These are phyloP conservation scores for Penaeus japonicus DNA, from an alignment of 1,140 invertebrate genomes.

Conservation along the genomic window DNA sequence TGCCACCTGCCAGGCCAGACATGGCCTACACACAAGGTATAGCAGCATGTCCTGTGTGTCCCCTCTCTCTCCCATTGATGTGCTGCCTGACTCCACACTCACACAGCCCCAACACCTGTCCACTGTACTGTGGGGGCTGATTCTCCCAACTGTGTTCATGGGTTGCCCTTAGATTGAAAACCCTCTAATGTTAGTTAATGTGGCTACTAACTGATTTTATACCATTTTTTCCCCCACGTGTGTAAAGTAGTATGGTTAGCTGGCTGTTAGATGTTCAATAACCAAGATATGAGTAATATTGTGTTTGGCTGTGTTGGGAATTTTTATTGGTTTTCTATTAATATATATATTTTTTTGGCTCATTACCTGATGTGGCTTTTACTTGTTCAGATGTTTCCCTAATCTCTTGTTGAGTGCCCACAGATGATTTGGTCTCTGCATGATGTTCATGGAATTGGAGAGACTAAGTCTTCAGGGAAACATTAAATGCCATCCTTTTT, in stretches of 20 bases:
- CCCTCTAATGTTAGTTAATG: conserved; percentile 11
- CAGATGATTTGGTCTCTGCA: conserved; percentile 35
- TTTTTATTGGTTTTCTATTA: conserved; percentile 48
- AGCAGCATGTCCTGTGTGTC: conserved; percentile 44
- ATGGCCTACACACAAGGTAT: conserved; percentile 38
- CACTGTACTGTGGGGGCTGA: too few species aligned
- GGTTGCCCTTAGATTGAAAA: conserved; percentile 2
- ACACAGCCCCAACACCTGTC: not conserved
- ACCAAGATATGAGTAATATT: conserved; percentile 38
- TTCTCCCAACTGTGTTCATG: not conserved
- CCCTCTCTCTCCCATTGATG: conserved; percentile 17
- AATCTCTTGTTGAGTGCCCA: conserved; percentile 36
- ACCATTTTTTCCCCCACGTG: not conserved
- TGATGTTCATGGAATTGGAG: conserved; percentile 3
- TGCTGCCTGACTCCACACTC: conserved; percentile 31
- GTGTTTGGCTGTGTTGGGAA: conserved; percentile 52
- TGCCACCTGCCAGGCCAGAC: conserved; percentile 44
- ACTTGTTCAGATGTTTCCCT: not conserved
- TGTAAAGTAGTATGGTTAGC: conserved; percentile 39
- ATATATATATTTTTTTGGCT: not conserved
- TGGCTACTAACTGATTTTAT: conserved; percentile 46
- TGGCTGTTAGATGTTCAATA: conserved; percentile 47
- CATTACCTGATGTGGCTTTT: conserved; percentile 31
- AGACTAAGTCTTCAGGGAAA: not conserved
- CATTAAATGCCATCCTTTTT: not conserved